Evolutionary conservation across 2,113 vertebrate genomes (phyloP).

Genomic region (Pomatorhinus ruficollis): DNA sequence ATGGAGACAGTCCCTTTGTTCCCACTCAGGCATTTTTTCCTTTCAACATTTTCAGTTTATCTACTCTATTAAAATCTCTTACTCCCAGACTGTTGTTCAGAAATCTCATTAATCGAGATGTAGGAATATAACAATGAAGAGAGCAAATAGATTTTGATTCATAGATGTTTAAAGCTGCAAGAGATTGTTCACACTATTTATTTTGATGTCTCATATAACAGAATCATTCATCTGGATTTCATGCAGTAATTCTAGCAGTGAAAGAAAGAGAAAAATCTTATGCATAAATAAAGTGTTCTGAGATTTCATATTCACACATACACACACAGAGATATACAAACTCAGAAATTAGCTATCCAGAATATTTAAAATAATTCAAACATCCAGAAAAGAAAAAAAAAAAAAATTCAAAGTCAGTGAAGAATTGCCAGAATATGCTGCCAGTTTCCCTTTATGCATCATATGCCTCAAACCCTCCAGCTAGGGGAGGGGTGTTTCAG

Average conservation of each 20-base stretch:
- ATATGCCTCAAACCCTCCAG: neutral
- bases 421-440: neutral
- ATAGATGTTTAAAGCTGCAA: constrained; percentile 42
- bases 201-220: constrained; percentile 5
- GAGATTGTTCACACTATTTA: constrained; percentile 24
- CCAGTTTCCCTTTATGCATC: neutral
- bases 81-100: neutral
- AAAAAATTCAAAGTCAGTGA: neutral
- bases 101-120: constrained; percentile 14
- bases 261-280: neutral
- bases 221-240: neutral
- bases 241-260: neutral
- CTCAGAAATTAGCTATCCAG: neutral
- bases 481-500: neutral
- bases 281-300: neutral
- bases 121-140: constrained; percentile 9
- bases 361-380: neutral
- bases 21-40: neutral
- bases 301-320: neutral
- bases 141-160: constrained; percentile 44
- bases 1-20: neutral
- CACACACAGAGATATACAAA: neutral
- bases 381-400: neutral
- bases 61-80: constrained; percentile 4
- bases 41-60: neutral